Evolutionary conservation across 2,888 invertebrate genomes (phyloP), one percentile per base, ranked within the genome.

Genomic region (Polydrusus tereticollis): DNA sequence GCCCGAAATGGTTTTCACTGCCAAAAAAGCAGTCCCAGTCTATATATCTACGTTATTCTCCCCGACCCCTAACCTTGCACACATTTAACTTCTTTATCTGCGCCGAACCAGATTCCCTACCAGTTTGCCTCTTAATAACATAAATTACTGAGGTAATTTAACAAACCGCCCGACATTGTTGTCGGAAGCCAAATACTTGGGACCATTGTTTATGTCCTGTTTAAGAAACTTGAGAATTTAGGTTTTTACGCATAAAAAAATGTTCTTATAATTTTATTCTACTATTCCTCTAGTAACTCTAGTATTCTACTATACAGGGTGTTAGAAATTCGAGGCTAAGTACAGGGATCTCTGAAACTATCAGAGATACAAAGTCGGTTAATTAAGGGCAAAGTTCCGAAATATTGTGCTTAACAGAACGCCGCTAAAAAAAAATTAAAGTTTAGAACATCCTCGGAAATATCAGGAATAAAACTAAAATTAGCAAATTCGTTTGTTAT

Each of bases 61-160:
- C 23, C 58, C 64, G 75, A 78, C 79, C 80, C 74, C 45, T 75
- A 76, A 75, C 78, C 80, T 77, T 74, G 50, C 63, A 76, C 76
- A 76, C 81, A 81, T 81, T 79, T 77, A 80, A 80, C 80, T 80
- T 81, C 81, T 80, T 81, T 81, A 81, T 81, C 81, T 78, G 77
- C 70, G 70, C 70, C 74, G 71, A 68, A 75, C 78, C 79, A 78
- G 79, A 79, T 79, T 79, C 79, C 76, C 70, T 69, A 74, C 79
- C 78, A 77, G 79, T 80, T 79, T 79, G 80, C 80, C 74, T 78
- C 79, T 79, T 80, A 79, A 80, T 80, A 80, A 79, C 78, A 78
- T 81, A 80, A 80, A 80, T 80, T 80, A 79, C 77, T 33, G 65
- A 68, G 76, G 78, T 77, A 79, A 79, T 80, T 79, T 79, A 79